Evolutionary conservation across 1,140 invertebrate species (phyloP).

Genomic region (Lithobius niger): DNA sequence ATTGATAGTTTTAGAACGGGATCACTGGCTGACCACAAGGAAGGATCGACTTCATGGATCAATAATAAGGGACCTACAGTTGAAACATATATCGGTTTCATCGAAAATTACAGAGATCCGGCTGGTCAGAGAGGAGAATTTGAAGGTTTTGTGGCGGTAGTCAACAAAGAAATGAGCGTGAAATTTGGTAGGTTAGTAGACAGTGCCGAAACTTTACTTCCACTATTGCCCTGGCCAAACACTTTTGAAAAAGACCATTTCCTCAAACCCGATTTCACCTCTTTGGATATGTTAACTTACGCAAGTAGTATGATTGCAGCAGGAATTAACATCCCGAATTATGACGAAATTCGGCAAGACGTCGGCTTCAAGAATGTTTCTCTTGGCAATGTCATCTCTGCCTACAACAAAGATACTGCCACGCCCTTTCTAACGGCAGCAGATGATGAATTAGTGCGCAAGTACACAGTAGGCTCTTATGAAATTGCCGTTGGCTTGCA

Average conservation of each 20-base stretch:
- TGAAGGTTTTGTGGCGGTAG: constrained; percentile 88
- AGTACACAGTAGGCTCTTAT: constrained; percentile 55
- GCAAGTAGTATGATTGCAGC: constrained; percentile 79
- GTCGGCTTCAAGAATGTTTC: constrained; percentile 97
- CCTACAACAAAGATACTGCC: constrained; percentile 62
- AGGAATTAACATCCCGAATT: constrained; percentile 96
- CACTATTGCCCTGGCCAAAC: constrained; percentile 69
- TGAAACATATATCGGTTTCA: constrained; percentile 92
- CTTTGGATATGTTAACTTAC: constrained; percentile 86
- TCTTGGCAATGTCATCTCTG: constrained; percentile 80
- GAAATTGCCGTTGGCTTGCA: constrained; percentile 85
- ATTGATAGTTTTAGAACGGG: too few species aligned
- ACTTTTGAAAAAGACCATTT: constrained; percentile 86
- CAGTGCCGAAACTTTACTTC: constrained; percentile 63
- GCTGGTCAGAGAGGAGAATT: constrained; percentile 86
- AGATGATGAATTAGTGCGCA: constrained; percentile 53
- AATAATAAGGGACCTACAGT: too few species aligned
- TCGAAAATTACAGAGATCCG: constrained; percentile 88
- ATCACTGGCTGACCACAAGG: too few species aligned
- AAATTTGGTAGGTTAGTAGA: constrained; percentile 72
- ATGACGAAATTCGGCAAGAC: constrained; percentile 85
- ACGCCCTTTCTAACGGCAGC: constrained; percentile 61
- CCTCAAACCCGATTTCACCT: constrained; percentile 87
- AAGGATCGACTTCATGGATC: too few species aligned
- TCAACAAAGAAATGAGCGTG: constrained; percentile 86